Base-by-base conservation (phyloP, 2,888 invertebrate species). In the Luperina nickerlii region DNA sequence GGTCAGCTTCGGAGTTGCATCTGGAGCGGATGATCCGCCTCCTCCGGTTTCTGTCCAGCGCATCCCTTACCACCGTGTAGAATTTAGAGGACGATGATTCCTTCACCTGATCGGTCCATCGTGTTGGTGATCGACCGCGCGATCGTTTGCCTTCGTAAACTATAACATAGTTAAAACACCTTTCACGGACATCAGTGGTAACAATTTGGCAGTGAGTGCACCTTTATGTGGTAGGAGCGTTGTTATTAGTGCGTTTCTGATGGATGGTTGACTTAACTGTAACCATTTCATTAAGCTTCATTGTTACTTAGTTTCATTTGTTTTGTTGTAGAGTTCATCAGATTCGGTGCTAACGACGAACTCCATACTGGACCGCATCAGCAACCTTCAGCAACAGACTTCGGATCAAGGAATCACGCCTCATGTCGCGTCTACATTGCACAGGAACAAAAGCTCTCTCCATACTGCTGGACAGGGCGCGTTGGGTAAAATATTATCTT, bases 271-370 rank as follows among this genome's bases (percentile, higher is more conserved):
- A 4, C 20, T 68, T 57, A n/a, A n/a, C 27, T 15, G 11, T 48
- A 48, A 65, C 32, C 20, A 18, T 9, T 15, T n/a, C 11, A 11
- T 67, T 2, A 8, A 67, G 4, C 15, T 67, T 45, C 32, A 38
- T 18, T 18, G 1, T 15, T 51, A 63, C 45, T 78, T 38, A 81
- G 60, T 74, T 79, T 57, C 54, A 7, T 78, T 80, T 84, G 15
- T 69, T 51, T 90, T 87, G 81, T 95, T 95, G 8, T 95, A 97
- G 97, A 97, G 97, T 92, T 96, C 97, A 80, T 97, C 97, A 69
- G 98, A 98, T 90, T 97, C 97, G 1, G 96, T 97, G 79, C 95
- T 97, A 84, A 96, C 96, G 68, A 95, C 93, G 20, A 92, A 95
- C 9, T 96, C 95, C 73, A 95, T 94, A 91, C 95, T 94, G 91